Evolutionary conservation across 2,113 vertebrate species (phyloP), one percentile per base, ranked within the genome.

Genomic region (Cathartes aura): DNA sequence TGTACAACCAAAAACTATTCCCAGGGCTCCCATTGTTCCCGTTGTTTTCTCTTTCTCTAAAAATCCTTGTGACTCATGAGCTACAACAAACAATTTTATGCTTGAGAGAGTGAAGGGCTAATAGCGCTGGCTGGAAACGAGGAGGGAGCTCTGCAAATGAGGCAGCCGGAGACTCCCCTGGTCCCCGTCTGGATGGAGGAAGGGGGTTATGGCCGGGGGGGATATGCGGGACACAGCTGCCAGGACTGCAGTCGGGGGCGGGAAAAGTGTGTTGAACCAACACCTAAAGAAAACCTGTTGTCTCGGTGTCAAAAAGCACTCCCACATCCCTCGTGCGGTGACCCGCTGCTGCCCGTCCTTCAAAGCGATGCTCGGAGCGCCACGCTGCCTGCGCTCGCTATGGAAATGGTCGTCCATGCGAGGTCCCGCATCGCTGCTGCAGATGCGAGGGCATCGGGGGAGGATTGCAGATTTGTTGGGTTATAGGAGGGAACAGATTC

Each of bases 11-110:
- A 66, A 94, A 95, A 85, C 81, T 94, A 84, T 92, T 92, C 80
- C 82, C 96, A 87, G 89, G 91, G 45, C 72, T 87, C 83, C 91
- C 55, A 81, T 96, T 96, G 96, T 96, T 96, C 93, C 91, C 0
- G 9, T 92, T 87, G 75, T 96, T 96, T 94, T 94, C 79, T 80
- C 75, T 93, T 96, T 80, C 91, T 95, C 83, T 87, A 68, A 94
- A 95, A 92, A 62, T 93, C 93, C 91, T 78, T 94, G 63, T 96
- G 93, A 94, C 80, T 96, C 93, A 94, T 95, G 89, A 96, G 87
- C 83, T 97, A 87, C 67, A 84, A n/a, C 86, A 93, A 95, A 93
- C 85, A 95, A 59, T 95, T 96, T 96, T 87, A 76, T 92, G 96
- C 89, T 96, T 58, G 93, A 87, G 68, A 91, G 94, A 76, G 76